Evolutionary conservation across 2,113 vertebrate genomes (phyloP), one percentile per base, ranked within the genome.

Genomic region (Litocranius walleri): DNA sequence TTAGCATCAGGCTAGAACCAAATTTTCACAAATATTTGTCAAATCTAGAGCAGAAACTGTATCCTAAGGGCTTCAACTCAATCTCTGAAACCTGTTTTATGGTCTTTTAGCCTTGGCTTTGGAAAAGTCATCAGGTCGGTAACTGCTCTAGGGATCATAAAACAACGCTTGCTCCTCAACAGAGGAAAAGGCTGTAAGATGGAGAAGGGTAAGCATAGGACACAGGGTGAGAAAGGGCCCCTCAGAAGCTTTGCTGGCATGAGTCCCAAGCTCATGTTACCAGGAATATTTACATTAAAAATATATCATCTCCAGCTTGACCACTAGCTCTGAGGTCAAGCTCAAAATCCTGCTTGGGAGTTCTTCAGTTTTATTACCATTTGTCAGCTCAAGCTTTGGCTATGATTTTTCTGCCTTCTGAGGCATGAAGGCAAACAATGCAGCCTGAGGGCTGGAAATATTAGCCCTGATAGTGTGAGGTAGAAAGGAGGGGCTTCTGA

Each of bases 271-370:
- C 94, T 98, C 94, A 94, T 87, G 93, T 95, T 97, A 97, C 97
- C 95, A 74, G 97, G 97, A 98, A 98, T 99, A 98, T 98, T 97
- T 98, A 98, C 98, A 98, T 25, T 16, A 36, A 90, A 91, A 62
- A 61, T 80, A 91, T 61, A 86, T 30, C 54, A 88, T 30, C 54
- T 82, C 1, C 52, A 97, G 52, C 91, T 98, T 98, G 98, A 98
- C 98, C 98, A 98, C 97, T 92, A 97, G 78, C 87, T 96, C 95
- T 97, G 88, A 96, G 97, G 97, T 95, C 95, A 98, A 96, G 97
- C 98, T 81, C 96, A 97, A 98, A 95, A 74, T 7, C 80, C 36
- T 97, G 98, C 96, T 94, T 96, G 93, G 98, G 97, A 97, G 67
- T 95, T 97, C 94, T 4, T 91, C 50, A 52, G 97, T 96, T 97